These are phyloP conservation scores for Diorhabda sublineata DNA, from an alignment of 1,140 invertebrate species.

Conservation along the genomic window DNA sequence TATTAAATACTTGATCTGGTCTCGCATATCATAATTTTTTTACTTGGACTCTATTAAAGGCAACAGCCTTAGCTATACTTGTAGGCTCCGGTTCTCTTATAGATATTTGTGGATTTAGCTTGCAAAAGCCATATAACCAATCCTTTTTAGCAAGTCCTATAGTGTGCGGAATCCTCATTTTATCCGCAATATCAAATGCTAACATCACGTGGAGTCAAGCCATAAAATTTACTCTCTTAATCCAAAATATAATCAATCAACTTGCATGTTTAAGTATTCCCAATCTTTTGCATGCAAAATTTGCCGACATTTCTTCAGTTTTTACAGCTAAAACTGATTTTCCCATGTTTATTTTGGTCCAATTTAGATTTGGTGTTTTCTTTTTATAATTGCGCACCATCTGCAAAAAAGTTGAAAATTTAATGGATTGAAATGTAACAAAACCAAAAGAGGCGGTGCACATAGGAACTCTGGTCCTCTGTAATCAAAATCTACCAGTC, in stretches of 20 bases:
- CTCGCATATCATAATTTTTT: conserved; percentile 24
- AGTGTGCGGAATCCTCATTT: no score
- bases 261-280: conserved; percentile 12
- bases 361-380: neutral
- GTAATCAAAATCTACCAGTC: no score
- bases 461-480: no score
- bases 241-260: conserved; percentile 21
- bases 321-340: neutral
- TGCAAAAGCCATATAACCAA: no score
- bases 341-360: conserved; percentile 7
- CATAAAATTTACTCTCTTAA: conserved; percentile 28
- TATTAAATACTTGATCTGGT: conserved; percentile 45
- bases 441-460: no score
- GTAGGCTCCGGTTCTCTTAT: conserved; percentile 29
- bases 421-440: no score
- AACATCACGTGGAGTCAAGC: conserved; percentile 25
- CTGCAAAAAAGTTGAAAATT: neutral
- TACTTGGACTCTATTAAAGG: conserved; percentile 38
- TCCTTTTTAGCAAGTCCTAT: no score
- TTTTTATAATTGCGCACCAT: conserved; percentile 12
- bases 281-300: neutral
- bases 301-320: neutral
- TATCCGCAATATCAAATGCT: conserved; percentile 18
- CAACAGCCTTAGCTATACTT: conserved; percentile 35
- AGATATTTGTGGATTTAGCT: conserved; percentile 18